Evolutionary conservation across 2,888 invertebrate genomes (phyloP).

Genomic region (Mythimna loreyi): DNA sequence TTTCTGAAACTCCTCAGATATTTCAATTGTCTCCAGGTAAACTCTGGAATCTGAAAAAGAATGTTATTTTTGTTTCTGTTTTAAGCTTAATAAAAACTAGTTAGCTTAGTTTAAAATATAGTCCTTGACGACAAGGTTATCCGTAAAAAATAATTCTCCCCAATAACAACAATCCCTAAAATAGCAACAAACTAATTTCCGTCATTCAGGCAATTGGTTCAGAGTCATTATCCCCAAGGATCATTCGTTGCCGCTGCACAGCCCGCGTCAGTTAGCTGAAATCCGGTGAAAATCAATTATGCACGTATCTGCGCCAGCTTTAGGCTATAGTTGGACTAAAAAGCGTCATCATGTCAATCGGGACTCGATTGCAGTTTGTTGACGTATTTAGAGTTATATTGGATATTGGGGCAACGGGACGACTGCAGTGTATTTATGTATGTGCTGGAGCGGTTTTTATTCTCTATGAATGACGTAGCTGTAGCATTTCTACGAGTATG

Average conservation of each 20-base stretch:
- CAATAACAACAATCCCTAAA: background rate
- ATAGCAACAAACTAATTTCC: background rate
- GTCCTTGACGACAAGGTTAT: no score
- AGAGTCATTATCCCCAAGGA: constrained; percentile 31
- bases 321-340: constrained; percentile 25
- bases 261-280: constrained; percentile 16
- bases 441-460: background rate
- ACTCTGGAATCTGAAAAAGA: no score
- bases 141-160: no score
- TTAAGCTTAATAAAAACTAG: no score
- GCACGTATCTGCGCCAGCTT: constrained; percentile 28
- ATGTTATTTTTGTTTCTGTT: no score
- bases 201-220: constrained; percentile 8
- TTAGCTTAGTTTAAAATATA: no score
- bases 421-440: background rate
- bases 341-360: constrained; percentile 10
- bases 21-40: no score
- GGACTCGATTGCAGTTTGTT: constrained; percentile 20
- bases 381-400: background rate
- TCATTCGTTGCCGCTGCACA: constrained; percentile 17
- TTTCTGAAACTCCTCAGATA: no score
- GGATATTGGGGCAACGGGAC: background rate
- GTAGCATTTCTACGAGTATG: no score
- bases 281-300: constrained; percentile 54
- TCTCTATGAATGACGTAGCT: no score